phyloP scores from a whole-genome alignment of 2,888 invertebrate species.

The Schizotus pectinicornis region DNA sequence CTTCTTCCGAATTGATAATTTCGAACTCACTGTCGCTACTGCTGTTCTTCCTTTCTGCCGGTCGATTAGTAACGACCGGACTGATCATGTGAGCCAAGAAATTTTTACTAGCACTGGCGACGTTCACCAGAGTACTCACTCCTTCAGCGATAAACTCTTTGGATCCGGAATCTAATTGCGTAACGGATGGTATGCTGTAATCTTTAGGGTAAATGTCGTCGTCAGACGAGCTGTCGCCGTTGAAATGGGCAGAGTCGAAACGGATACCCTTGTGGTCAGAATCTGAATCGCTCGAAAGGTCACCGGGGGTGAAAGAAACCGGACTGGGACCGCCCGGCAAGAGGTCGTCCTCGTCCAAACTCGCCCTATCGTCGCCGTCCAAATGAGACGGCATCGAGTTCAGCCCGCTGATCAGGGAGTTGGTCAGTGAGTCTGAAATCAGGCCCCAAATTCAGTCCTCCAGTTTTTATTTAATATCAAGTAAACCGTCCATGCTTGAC shows the following conservation, averaged over 20 bases:
- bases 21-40: slow-evolving; percentile 56
- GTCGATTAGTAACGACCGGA: slow-evolving; percentile 25
- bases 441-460: not conserved
- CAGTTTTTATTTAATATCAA: too few relatives aligned
- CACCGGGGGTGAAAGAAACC: slow-evolving; percentile 38
- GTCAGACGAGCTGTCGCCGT: slow-evolving; percentile 55
- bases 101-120: slow-evolving; percentile 20
- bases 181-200: slow-evolving; percentile 46
- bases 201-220: slow-evolving; percentile 50
- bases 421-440: slow-evolving; percentile 51
- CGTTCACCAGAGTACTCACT: slow-evolving; percentile 18
- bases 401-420: slow-evolving; percentile 52
- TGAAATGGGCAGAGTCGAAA: slow-evolving; percentile 57
- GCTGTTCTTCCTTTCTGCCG: slow-evolving; percentile 35
- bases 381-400: slow-evolving; percentile 55
- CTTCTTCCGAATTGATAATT: slow-evolving; percentile 51
- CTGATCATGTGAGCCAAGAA: slow-evolving; percentile 34
- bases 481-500: too few relatives aligned
- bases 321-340: slow-evolving; percentile 39
- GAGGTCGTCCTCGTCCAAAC: slow-evolving; percentile 55
- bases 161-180: not conserved
- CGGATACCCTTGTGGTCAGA: slow-evolving; percentile 52
- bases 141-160: slow-evolving; percentile 23
- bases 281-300: slow-evolving; percentile 54
- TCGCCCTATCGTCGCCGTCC: slow-evolving; percentile 50